Evolutionary conservation across 2,888 invertebrate species (phyloP), one percentile per base, ranked within the genome.

Genomic region (Horisme vitalbata): DNA sequence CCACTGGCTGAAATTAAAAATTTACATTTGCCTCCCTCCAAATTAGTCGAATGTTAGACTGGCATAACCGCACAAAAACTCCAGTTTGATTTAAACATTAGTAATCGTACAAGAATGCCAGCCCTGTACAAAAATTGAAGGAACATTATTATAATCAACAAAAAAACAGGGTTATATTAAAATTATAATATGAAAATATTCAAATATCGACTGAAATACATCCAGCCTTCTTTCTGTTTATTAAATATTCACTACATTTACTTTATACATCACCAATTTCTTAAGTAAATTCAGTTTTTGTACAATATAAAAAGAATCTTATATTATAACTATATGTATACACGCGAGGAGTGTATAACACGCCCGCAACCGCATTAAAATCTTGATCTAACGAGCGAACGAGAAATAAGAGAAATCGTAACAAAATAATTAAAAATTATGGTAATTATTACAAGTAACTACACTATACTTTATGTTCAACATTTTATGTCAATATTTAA

Each of bases 251-350:
- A 83, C 87, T 89, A 89, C 83, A 84, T 87, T 44, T 86, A 80
- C 85, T 89, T 89, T 89, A 83, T 88, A 89, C 88, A 89, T 88
- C 89, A 89, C 88, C 89, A 86, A 89, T 88, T 83, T 85, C 88
- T 88, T 88, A 88, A 88, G 87, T 88, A 87, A 87, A 87, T 86
- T 87, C 87, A 88, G 86, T 88, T 86, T 87, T 89, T 89, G 89
- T 89, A 89, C 89, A 89, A 89, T 89, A 89, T 88, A 88, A 89
- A 89, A 89, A 89, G 85, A 88, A 88, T 84, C 88, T 87, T 89
- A 89, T 75, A 83, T 80, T 81, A 83, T 66, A 60, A n/a, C 71
- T 78, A 78, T 87, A 86, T 79, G 81, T 82, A 81, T 78, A 83
- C 75, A 76, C 74, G 80, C 77, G 76, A 74, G 74, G 63, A 63